Percentiles rank a stretch among this genome's conserved stretches.
Conservation (phyloP, 2,113 vertebrate species). For the Tetrao urogallus region DNA sequence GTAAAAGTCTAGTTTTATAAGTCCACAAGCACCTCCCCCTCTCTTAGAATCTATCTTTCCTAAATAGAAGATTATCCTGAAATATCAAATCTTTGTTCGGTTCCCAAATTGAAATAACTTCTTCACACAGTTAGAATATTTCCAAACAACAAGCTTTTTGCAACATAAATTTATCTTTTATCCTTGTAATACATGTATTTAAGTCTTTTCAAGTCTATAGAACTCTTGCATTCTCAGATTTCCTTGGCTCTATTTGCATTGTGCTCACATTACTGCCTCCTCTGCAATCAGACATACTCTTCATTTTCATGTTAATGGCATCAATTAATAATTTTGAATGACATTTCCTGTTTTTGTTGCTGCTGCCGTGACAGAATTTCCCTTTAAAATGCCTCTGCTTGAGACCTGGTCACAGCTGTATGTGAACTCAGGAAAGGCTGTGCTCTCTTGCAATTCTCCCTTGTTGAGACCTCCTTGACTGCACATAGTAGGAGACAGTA, state of each 20-base stretch:
- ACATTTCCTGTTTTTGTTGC: background rate
- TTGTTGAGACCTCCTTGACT: background rate
- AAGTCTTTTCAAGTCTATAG: background rate
- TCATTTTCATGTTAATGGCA: background rate
- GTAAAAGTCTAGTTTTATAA: background rate
- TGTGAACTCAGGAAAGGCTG: background rate
- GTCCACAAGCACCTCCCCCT: background rate
- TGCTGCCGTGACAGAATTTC: background rate
- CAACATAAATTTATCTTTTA: background rate
- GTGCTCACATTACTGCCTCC: background rate
- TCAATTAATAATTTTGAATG: conserved; percentile 5
- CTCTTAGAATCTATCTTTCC: background rate
- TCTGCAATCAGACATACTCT: background rate
- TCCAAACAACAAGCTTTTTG: background rate
- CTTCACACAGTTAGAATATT: background rate
- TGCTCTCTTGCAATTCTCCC: background rate
- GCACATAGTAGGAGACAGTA: background rate
- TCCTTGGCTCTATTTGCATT: background rate
- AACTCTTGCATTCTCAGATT: background rate
- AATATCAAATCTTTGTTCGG: background rate
- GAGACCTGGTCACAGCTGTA: background rate
- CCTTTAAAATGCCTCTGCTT: background rate
- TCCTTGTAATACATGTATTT: background rate
- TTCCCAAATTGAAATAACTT: background rate
- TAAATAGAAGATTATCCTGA: background rate